Evolutionary conservation across 2,113 vertebrate species (phyloP), one percentile per base, ranked within the genome.

Genomic region (Amphiprion ocellaris): DNA sequence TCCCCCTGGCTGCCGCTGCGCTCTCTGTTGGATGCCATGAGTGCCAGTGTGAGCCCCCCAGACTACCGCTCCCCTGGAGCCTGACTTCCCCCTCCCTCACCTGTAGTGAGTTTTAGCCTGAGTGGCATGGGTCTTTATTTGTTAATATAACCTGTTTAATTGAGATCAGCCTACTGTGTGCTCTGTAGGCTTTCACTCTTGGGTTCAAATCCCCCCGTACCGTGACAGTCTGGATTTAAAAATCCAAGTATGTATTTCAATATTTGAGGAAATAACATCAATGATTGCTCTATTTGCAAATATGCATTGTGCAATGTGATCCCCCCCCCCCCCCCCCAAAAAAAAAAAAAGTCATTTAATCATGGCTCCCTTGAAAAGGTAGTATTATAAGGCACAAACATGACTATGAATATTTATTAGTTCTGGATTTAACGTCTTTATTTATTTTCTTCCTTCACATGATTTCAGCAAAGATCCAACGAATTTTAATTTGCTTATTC

Each of bases 351-450:
- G 0, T 70, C 2, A 69, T 39, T 69, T 63, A 26, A 69, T 67
- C 47, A 52, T 21, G 9, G 2, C 2, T n/a, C 8, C 30, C 37
- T 11, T 72, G 0, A 73, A 74, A 65, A 74, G 46, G 44, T 62
- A 67, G 69, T 74, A 39, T 52, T 10, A 63, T 64, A 24, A 50
- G 39, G 53, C 62, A 64, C 46, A 66, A 68, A 61, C 52, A 63
- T 58, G 61, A 56, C 44, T 17, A 28, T 86, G 72, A 77, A 79
- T 82, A 80, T 82, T 49, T 82, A 58, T 73, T 26, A 50, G 62
- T 2, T 8, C 9, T 55, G 16, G 1, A 73, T 72, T 76, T 21
- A n/a, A 52, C 11, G 44, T 67, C 47, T 70, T 69, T 23, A 69
- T 78, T 72, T 67, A n/a, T 73, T 72, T 58, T 59, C 19, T 67